Evolutionary conservation across 2,888 invertebrate genomes (phyloP), one percentile per base, ranked within the genome.

Genomic region (Dryobota labecula): DNA sequence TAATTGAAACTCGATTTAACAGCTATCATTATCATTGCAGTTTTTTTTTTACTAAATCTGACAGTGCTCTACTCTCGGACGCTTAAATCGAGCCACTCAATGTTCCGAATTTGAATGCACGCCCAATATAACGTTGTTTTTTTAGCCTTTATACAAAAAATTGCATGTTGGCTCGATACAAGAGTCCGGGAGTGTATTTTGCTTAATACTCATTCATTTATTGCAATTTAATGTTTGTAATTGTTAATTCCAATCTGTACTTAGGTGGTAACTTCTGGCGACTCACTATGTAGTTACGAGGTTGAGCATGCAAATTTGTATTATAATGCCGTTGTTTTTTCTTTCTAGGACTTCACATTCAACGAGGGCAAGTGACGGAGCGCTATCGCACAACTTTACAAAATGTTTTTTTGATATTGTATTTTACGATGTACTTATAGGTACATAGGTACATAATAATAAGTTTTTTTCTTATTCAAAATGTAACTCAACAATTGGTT

Each of bases 341-440:
- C 27, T 69, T 74, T 76, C 2, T 76, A 76, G 76, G 76, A 76
- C 54, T 76, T 63, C 54, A 51, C 1, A 13, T 76, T n/a, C 45
- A n/a, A 57, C 51, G 76, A 76, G 47, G 51, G 63, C 43, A 75
- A 76, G 54, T 71, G 36, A 71, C 1, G 30, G n/a, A 43, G 27
- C 0, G 6, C 6, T 7, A 15, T 49, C 47, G n/a, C 61, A 51
- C n/a, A 9, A 30, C 41, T 20, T 43, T 0, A 15, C 5, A 8
- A 9, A 20, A 24, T 24, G 9, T 36, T n/a, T 11, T 30, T 20
- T 6, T 15, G n/a, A 11, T 38, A 38, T 57, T 24, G 8, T 45
- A 60, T 57, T 36, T 57, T 38, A 57, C n/a, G n/a, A n/a, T 2
- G 36, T 57, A 20, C 49, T 24, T 49, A n/a, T n/a, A n/a, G n/a